Base-by-base conservation (phyloP, 2,797 vertebrate species). In the Pelodytes ibericus region DNA sequence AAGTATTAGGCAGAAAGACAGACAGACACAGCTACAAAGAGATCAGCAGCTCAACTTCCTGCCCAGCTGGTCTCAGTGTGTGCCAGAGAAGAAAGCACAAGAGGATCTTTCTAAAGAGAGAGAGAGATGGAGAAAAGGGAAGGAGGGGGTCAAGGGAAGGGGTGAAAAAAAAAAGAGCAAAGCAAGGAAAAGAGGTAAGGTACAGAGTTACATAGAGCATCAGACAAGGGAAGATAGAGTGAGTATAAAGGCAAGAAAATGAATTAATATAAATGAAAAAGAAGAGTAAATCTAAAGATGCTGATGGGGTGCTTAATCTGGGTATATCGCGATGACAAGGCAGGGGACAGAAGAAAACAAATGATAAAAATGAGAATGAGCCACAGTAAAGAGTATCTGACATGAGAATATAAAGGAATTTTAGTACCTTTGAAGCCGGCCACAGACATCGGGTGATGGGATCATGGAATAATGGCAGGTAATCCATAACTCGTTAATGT, bases 401-500 rank as follows among this genome's bases (percentile, higher is more conserved):
- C 9, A 10, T 72, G 16, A 51, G 25, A 31, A 33, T 56, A 20
- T 41, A 4, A 1, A 56, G 20, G 10, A 0, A 59, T 59, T 59
- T 70, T 47, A 67, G 70, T 78, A 78, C 75, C 75, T 78, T 72
- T 9, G 18, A 25, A 53, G 57, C 18, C 31, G 70, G 41, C 62
- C 69, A 72, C 56, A 67, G 75, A 67, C 56, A 72, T 67, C 63
- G 47, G 62, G 7, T 78, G 75, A 78, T 77, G 75, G 51, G 66
- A 29, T 77, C 68, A 77, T 77, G 75, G 69, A 72, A 65, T 61
- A 72, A 72, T 78, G 75, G 67, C 75, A 78, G 69, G 33, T 56
- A 74, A 80, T 70, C 27, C 84, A 85, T 88, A 83, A 94, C 98
- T 97, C 97, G 95, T 99, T 96, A 2, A 96, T 99, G 87, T 98